Base-by-base conservation (phyloP, 1,140 invertebrate genomes). In the Globodera rostochiensis region DNA sequence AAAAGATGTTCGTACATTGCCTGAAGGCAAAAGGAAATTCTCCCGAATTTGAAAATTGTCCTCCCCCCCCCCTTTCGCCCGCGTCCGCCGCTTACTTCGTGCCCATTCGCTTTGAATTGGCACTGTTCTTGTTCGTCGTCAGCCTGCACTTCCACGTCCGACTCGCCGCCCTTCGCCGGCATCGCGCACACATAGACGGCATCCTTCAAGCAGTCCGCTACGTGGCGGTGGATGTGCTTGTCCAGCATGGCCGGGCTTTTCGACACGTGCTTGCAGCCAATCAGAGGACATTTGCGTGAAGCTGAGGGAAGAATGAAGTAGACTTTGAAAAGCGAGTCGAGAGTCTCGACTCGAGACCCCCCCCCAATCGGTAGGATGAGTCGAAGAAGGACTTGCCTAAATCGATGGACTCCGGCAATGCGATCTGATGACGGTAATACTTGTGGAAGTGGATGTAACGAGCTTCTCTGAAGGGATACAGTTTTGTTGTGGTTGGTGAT, bases 381-480 rank as follows among this genome's bases (percentile, higher is more conserved):
- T 60, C 57, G 36, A 60, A 60, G 15, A 66, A 11, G 36, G 21
- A 70, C 82, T 69, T 73, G 87, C 87, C 88, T 25, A 88, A 79
- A 83, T 89, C 88, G 77, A 89, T 89, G 50, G 81, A 80, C 47
- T 89, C 82, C 13, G 88, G 88, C 15, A 89, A 77, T 3, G 88
- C 83, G 64, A 89, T 88, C 49, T 83, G 77, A 83, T 89, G 88
- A 36, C 89, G 80, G 66, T 89, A 89, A 73, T 90, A 89, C 71
- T 89, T 89, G 77, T 89, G 88, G 73, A 89, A 89, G 77, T 89
- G 89, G 67, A 89, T 89, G 82, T 89, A 89, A 21, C 88, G 80
- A 9, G 88, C 85, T 49, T 86, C 85, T 47, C 84, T 64, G 19
- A 64, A 64, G 5, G 11, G 57, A 19, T 36, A 64, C 2, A 15